phyloP scores from a whole-genome alignment of 2,797 vertebrate genomes.

The Diceros bicornis region DNA sequence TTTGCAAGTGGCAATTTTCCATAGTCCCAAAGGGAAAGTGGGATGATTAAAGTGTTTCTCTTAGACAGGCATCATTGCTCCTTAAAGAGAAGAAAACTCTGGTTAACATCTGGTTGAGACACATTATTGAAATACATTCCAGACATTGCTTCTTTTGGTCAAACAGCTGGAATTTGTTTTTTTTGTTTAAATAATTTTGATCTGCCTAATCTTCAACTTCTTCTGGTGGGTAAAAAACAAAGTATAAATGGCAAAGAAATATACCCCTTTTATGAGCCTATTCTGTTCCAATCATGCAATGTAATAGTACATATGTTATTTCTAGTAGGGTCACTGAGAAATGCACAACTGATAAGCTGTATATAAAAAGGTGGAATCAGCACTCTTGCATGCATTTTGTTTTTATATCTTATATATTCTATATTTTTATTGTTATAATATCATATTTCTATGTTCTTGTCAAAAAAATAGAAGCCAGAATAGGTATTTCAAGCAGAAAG shows the following conservation, averaged over 20 bases:
- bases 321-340: neutral
- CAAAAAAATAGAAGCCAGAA: conserved; percentile 3
- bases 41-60: conserved; percentile 82
- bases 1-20: conserved; percentile 79
- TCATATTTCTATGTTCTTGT: neutral
- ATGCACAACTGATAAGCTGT: neutral
- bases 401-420: neutral
- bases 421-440: conserved; percentile 9
- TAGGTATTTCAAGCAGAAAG: conserved; percentile 37
- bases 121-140: conserved; percentile 84
- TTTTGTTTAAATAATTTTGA: conserved; percentile 68
- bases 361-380: neutral
- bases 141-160: conserved; percentile 77
- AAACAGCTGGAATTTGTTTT: conserved; percentile 67
- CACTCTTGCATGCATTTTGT: neutral
- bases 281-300: neutral
- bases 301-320: neutral
- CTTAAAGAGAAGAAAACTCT: conserved; percentile 85
- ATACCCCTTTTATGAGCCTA: neutral
- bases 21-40: conserved; percentile 75
- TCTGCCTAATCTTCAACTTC: conserved; percentile 62
- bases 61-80: conserved; percentile 84
- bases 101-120: conserved; percentile 84
- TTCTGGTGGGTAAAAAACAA: conserved; percentile 28
- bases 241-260: neutral